Evolutionary conservation across 2,113 vertebrate genomes (phyloP), one percentile per base, ranked within the genome.

Genomic region (Paralichthys olivaceus): DNA sequence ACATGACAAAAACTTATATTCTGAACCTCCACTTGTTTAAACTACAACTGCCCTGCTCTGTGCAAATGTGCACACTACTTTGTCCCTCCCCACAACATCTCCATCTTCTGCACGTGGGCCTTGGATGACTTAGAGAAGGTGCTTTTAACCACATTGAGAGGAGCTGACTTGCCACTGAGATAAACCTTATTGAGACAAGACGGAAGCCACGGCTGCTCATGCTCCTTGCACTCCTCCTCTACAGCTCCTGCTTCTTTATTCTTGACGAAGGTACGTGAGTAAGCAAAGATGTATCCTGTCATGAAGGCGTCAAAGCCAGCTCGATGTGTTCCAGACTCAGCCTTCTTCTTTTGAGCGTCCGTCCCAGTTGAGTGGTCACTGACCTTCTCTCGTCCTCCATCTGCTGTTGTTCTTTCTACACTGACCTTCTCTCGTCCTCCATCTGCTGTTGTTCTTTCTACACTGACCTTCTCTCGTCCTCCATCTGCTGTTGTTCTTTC

Each of bases 271-370:
- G 94, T 75, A 75, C 90, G 92, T 0, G 96, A 93, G 0, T 95
- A 95, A 69, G 95, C 96, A 85, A 99, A 98, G 84, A 99, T 94
- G 15, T 96, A 99, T 17, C 96, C 98, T 0, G 97, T 99, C 98
- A 99, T 99, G 84, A 98, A 99, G 0, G 98, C 98, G 5, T 99
- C 98, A 4, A 99, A 99, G 7, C 98, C 98, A 1, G 98, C 97
- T 28, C 98, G 88, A 84, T 99, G 98, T 0, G 95, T 90, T 37
- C 97, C 95, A 2, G 88, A 5, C 6, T 95, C 94, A 0, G 17
- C 71, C 68, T 86, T 91, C 43, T 72, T 91, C 47, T 72, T 80
- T 40, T 60, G 72, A 23, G 26, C 58, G 0, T 67, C 69, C 3
- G 13, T 43, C 66, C 66, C 66, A 2, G 34, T 19, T 1, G 60